These are phyloP conservation scores for Hippocampus kuda DNA, from an alignment of 2,797 vertebrate genomes.

Conservation along the genomic window DNA sequence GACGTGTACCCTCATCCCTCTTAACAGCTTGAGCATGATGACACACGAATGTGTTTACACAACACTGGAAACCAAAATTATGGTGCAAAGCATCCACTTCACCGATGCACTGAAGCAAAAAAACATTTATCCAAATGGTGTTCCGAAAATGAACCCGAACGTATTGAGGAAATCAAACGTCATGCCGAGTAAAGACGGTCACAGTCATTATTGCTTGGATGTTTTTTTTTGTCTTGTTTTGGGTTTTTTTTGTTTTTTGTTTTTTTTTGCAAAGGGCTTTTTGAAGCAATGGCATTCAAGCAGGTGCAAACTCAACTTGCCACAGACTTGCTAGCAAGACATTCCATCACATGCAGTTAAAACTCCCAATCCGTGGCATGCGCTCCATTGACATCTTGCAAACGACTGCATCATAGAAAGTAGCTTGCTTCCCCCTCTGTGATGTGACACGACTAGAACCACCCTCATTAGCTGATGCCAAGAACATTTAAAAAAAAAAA, in stretches of 20 bases:
- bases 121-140: not conserved
- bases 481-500: not conserved
- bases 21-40: not conserved
- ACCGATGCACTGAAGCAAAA: not conserved
- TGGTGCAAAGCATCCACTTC: not conserved
- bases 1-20: conserved; percentile 9
- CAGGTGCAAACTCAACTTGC: not conserved
- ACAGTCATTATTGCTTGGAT: not conserved
- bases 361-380: not conserved
- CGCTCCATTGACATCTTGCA: not conserved
- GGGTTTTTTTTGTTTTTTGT: not conserved
- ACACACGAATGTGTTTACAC: conserved; percentile 10
- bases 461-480: not conserved
- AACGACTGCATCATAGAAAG: not conserved
- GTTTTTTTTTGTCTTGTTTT: not conserved
- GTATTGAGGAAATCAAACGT: not conserved
- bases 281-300: not conserved
- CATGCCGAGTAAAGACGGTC: not conserved
- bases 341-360: not conserved
- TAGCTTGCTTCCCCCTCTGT: not conserved
- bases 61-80: not conserved
- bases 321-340: not conserved
- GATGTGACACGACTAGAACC: not conserved
- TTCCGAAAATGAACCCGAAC: not conserved
- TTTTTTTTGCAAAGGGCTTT: not conserved